Base-by-base conservation (phyloP, 2,113 vertebrate species). In the Crotalus tigris region DNA sequence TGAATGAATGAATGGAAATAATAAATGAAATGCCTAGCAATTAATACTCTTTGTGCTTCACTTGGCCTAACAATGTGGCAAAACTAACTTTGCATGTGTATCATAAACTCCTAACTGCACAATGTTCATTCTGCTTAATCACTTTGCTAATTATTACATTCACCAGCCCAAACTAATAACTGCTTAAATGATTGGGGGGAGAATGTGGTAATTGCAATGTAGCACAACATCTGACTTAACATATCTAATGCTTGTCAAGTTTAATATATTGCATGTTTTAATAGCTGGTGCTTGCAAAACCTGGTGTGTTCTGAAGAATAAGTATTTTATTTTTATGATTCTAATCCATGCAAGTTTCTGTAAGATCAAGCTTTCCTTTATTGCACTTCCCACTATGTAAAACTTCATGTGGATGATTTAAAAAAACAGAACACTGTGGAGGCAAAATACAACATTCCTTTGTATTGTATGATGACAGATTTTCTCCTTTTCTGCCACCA, bases 401-500 rank as follows among this genome's bases (percentile, higher is more conserved):
- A 55, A 23, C 23, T 39, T 55, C 3, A 9, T 46, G 10, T 90
- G 26, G 89, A 39, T 13, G 24, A 90, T 49, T 12, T 7, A 69
- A 51, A n/a, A 89, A 64, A 51, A 8, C 49, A 90, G 10, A 23
- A 54, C 24, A 49, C 15, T 44, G 57, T 13, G 13, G 44, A 26
- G 23, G 17, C 26, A 39, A 87, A 93, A 23, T 4, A 26, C 7
- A 39, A 9, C 23, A 10, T n/a, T 89, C 49, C 12, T 58, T 55
- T 86, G 49, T 88, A 3, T 10, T 92, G 11, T 95, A 94, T 95
- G 89, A 29, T 93, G 93, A 94, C 81, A 90, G 7, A 85, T 94
- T 1, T 95, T 95, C 95, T 96, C 95, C 93, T 97, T 95, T 81
- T 96, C 90, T 95, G 59, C 58, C 95, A 54, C 95, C 95, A 99